These are phyloP conservation scores for Epistrophe grossulariae DNA, from an alignment of 2,888 invertebrate species.

Conservation along the genomic window DNA sequence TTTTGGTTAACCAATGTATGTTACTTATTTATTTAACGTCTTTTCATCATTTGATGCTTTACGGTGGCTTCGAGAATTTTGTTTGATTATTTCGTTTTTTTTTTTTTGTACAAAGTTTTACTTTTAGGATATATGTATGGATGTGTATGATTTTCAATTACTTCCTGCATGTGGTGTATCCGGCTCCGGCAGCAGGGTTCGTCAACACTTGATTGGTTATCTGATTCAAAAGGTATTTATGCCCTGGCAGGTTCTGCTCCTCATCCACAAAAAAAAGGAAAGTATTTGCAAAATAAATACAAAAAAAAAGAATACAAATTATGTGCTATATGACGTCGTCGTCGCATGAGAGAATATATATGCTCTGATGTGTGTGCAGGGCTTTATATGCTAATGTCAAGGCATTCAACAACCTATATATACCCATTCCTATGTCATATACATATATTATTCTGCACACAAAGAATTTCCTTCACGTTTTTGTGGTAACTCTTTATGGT, in stretches of 20 bases:
- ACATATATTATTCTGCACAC: conserved; percentile 21
- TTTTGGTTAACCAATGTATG: conserved; percentile 56
- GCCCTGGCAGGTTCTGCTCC: background rate
- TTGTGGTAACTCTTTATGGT: conserved; percentile 27
- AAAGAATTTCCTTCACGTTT: conserved; percentile 46
- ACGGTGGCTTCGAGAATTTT: conserved; percentile 16
- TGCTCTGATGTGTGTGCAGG: background rate
- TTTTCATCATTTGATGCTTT: conserved; percentile 9
- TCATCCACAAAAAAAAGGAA: background rate
- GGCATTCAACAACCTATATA: conserved; percentile 37
- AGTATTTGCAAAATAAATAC: conserved; percentile 9
- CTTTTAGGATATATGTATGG: no score
- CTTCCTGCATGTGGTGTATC: conserved; percentile 26
- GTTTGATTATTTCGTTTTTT: conserved; percentile 4
- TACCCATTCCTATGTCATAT: background rate
- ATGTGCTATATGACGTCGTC: conserved; percentile 36
- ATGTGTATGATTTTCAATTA: conserved; percentile 48
- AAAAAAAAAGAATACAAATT: conserved; percentile 16
- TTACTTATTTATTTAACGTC: conserved; percentile 64
- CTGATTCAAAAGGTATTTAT: conserved; percentile 50
- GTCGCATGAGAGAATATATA: conserved; percentile 18
- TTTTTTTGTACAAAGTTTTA: background rate
- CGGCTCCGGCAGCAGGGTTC: conserved; percentile 14
- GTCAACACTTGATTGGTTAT: conserved; percentile 71
- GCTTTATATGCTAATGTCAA: conserved; percentile 57